Percentiles rank a stretch among this genome's conserved stretches.
Evolutionary conservation across 2,888 invertebrate genomes (phyloP).

Genomic region (Drosophila longiperda): DNA sequence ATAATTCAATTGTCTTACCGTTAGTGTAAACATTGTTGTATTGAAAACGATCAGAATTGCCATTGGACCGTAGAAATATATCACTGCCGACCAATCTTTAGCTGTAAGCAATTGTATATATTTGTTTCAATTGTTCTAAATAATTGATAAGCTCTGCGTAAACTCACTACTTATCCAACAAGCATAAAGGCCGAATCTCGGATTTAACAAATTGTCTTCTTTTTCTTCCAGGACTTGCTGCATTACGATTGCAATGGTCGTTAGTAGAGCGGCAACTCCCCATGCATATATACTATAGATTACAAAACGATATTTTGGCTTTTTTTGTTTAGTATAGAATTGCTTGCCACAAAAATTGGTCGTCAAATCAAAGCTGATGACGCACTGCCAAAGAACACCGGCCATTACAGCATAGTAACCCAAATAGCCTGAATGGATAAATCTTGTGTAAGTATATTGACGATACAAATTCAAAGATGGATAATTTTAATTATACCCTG

Average conservation of each 20-base stretch:
- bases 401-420: conserved; percentile 90
- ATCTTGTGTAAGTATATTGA: too few species aligned
- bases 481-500: too few species aligned
- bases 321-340: too few species aligned
- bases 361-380: conserved; percentile 94
- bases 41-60: conserved; percentile 78
- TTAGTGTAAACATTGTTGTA: conserved; percentile 76
- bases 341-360: conserved; percentile 84
- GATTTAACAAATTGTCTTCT: conserved; percentile 72
- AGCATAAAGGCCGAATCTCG: conserved; percentile 86
- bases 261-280: conserved; percentile 71
- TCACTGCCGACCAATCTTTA: conserved; percentile 69
- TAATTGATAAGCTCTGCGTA: neutral
- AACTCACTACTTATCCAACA: conserved; percentile 87
- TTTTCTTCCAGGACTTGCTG: conserved; percentile 56
- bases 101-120: conserved; percentile 43
- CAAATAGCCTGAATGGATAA: conserved; percentile 59
- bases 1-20: conserved; percentile 36
- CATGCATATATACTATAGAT: conserved; percentile 79
- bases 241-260: conserved; percentile 71
- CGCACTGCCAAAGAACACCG: conserved; percentile 93
- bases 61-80: conserved; percentile 81
- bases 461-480: too few species aligned
- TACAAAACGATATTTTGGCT: conserved; percentile 62
- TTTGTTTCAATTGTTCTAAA: neutral